Evolutionary conservation across 2,797 vertebrate species (phyloP).

Genomic region (Enteromius viviparus): DNA sequence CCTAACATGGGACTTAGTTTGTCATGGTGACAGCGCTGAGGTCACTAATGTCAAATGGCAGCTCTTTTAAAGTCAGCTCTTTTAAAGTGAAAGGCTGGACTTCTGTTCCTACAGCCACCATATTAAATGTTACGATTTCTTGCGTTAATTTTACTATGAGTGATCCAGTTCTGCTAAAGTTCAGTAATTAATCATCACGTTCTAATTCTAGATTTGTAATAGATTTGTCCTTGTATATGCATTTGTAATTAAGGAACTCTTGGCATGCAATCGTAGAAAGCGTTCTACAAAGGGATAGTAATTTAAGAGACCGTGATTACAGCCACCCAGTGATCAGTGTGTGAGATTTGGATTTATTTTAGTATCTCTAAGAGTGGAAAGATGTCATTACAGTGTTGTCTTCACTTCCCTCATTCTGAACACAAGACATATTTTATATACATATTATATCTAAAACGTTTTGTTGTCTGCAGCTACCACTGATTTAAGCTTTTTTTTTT

Average conservation of each 20-base stretch:
- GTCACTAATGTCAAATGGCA: constrained; percentile 1
- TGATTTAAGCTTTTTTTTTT: neutral
- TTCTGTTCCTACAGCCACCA: neutral
- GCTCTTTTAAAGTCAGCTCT: neutral
- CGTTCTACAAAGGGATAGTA: constrained; percentile 22
- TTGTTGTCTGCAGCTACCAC: neutral
- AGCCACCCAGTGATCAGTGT: constrained; percentile 52
- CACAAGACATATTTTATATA: constrained; percentile 10
- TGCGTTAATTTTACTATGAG: neutral
- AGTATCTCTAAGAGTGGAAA: constrained; percentile 38
- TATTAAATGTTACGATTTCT: neutral
- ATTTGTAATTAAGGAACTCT: constrained; percentile 35
- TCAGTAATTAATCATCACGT: neutral
- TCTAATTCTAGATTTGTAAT: neutral
- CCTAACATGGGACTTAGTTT: neutral
- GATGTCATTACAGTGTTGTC: constrained; percentile 51
- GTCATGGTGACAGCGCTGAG: neutral
- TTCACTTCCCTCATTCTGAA: constrained; percentile 33
- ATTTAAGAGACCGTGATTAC: constrained; percentile 47
- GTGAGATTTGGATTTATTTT: constrained; percentile 60
- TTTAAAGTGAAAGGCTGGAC: constrained; percentile 10
- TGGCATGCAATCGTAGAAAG: constrained; percentile 40
- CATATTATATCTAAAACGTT: constrained; percentile 1
- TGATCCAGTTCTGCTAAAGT: neutral
- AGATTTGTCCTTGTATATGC: neutral